Conservation (phyloP, 2,113 vertebrate species). For the Pteropus alecto region DNA sequence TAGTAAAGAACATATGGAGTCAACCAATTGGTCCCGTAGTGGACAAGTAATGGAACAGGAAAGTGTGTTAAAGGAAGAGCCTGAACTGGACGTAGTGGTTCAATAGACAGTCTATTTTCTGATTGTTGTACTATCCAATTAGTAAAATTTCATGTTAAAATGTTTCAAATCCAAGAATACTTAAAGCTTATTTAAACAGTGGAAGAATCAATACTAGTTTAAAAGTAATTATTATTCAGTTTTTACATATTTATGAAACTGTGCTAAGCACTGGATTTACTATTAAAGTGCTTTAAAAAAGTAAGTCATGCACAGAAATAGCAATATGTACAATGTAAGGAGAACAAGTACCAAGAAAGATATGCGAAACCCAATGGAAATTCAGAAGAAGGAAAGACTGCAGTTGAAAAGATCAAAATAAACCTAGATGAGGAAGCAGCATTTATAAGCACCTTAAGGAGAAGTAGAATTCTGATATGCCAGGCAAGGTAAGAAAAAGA, state of each 20-base stretch:
- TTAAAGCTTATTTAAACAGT: constrained; percentile 10
- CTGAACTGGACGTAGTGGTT: neutral
- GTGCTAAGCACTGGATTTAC: neutral
- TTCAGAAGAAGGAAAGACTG: neutral
- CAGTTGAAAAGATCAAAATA: neutral
- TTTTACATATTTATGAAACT: neutral
- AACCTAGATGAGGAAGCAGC: neutral
- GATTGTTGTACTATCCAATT: neutral
- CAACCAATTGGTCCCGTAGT: neutral
- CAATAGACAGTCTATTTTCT: neutral
- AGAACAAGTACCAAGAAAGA: neutral
- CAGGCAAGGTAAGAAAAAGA: neutral
- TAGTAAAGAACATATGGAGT: neutral
- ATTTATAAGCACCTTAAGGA: neutral
- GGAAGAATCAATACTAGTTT: neutral
- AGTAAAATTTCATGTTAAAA: neutral
- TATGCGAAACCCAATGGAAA: neutral
- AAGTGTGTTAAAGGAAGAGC: no score
- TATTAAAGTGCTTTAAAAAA: neutral
- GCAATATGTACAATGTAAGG: neutral
- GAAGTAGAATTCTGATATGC: neutral
- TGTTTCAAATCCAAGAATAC: neutral
- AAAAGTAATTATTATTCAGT: neutral
- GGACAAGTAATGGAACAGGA: no score
- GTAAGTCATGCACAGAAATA: neutral